Base-by-base conservation (phyloP, 2,113 vertebrate species). In the Toxotes chatareus region DNA sequence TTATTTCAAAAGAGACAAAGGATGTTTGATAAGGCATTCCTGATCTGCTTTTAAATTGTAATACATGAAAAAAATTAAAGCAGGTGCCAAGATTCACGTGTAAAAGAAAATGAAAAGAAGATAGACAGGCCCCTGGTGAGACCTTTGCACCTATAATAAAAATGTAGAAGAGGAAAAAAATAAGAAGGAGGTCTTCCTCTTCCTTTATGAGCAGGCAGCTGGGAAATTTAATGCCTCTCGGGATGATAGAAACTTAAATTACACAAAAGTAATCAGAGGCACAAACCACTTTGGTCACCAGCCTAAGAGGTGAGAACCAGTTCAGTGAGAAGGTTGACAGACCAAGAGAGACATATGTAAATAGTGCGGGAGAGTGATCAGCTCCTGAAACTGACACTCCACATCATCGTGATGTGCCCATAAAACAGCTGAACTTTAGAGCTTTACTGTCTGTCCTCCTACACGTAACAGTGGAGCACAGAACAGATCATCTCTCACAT, bases 121-220 rank as follows among this genome's bases (percentile, higher is more conserved):
- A 40, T 19, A 44, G 65, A 42, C 60, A 63, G 31, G 32, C 53
- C 42, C 67, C 53, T 57, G 34, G 53, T 32, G 72, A 69, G 76
- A 59, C 27, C 32, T 65, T 53, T 27, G 63, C 73, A 76, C 66
- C 76, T 80, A 77, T 51, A 73, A 73, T 46, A 81, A 79, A 80
- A 46, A 69, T 59, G 65, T 21, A 51, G 21, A 36, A 40, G 47
- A 47, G 79, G 65, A 67, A 46, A 73, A 47, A 31, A 17, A 12
- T 27, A 27, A 27, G 27, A 17, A 36, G 59, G n/a, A 17, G 23
- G 44, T 72, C 60, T 56, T 79, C 77, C 49, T 64, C 38, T 71
- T 53, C 13, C 46, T 79, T 42, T 17, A 69, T 60, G n/a, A 60
- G 34, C 46, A 79, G 46, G 17, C 76, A 59, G 69, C 34, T 49